These are phyloP conservation scores for Hemicentrotus pulcherrimus DNA, from an alignment of 35 echinoderm and acorn worm genomes.

Conservation along the genomic window DNA sequence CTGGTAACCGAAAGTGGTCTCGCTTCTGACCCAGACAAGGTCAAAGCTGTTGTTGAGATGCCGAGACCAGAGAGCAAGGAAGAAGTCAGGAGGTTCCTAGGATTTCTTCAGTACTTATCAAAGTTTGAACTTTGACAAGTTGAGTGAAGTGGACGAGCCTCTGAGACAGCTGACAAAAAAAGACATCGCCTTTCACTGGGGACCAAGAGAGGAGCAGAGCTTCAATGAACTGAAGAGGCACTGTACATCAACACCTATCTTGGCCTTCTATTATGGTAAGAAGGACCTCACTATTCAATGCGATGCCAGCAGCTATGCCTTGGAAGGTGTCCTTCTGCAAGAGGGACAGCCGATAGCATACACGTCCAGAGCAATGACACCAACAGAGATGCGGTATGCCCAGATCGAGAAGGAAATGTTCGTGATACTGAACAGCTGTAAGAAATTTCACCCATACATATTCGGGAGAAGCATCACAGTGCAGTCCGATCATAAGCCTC, in stretches of 20 bases:
- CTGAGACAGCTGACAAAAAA: constrained; percentile 58
- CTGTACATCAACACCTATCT: constrained; percentile 48
- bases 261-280: constrained; percentile 53
- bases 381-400: constrained; percentile 53
- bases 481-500: constrained; percentile 72
- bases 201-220: constrained; percentile 6
- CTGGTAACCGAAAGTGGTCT: constrained; percentile 58
- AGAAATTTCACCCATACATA: constrained; percentile 69
- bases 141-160: constrained; percentile 67
- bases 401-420: constrained; percentile 73
- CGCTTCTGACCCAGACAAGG: constrained; percentile 63
- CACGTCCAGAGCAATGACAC: constrained; percentile 10
- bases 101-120: constrained; percentile 69
- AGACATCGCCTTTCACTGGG: constrained; percentile 62
- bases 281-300: constrained; percentile 63
- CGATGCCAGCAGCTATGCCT: constrained; percentile 73
- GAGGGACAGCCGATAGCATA: constrained; percentile 21
- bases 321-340: constrained; percentile 60
- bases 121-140: constrained; percentile 73
- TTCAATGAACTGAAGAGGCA: constrained; percentile 53
- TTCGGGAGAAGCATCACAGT: constrained; percentile 61
- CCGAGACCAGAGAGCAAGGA: constrained; percentile 62
- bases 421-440: constrained; percentile 44
- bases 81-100: constrained; percentile 64
- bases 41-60: constrained; percentile 75